Percentiles rank a stretch among this genome's conserved stretches.
Conservation (phyloP, 1,140 invertebrate species). For the Zophobas atratus region DNA sequence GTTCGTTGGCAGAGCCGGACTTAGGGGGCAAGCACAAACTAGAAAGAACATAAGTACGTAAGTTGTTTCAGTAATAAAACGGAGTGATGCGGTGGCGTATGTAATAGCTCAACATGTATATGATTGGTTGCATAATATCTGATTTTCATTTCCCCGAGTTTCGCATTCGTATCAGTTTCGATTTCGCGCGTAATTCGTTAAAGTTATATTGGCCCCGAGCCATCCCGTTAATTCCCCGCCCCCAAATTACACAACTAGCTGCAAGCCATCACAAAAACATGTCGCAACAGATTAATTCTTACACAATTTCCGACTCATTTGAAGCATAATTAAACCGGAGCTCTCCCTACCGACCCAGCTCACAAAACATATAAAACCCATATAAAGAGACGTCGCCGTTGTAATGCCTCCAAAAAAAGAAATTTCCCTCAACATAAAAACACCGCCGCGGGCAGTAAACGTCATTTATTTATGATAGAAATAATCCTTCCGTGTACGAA, state of each 20-base stretch:
- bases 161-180: neutral
- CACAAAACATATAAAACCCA: neutral
- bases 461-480: slow-evolving; percentile 28
- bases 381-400: neutral
- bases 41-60: too few species aligned
- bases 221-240: neutral
- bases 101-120: neutral
- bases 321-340: neutral
- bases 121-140: neutral
- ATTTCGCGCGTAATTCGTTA: neutral
- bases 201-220: neutral
- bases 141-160: neutral
- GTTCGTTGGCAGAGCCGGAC: too few species aligned
- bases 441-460: neutral
- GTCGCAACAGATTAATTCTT: slow-evolving; percentile 25
- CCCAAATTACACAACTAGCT: slow-evolving; percentile 8
- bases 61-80: too few species aligned
- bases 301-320: slow-evolving; percentile 25
- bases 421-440: neutral
- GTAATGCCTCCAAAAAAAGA: neutral
- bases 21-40: too few species aligned
- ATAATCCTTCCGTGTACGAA: slow-evolving; percentile 9
- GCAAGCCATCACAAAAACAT: slow-evolving; percentile 19
- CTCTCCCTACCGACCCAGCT: neutral
- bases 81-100: neutral